Evolutionary conservation across 53 echinoderm and acorn worm genomes (phyloP).

Genomic region (Holothuria leucospilota): DNA sequence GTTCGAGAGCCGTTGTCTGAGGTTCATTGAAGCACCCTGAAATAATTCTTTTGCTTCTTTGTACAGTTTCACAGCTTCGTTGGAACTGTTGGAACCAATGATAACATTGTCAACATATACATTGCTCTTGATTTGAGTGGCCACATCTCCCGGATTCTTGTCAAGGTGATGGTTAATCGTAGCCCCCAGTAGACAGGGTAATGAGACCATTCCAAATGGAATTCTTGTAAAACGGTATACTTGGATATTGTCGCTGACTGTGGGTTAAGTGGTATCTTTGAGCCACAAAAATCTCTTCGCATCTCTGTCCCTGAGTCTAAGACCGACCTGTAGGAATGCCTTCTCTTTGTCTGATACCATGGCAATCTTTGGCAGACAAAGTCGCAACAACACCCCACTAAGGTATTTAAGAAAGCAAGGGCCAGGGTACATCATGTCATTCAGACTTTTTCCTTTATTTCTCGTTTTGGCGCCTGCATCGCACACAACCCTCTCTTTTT

Average conservation of each 20-base stretch:
- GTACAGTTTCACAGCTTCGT: not conserved
- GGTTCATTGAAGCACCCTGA: not conserved
- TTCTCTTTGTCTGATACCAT: slow-evolving; percentile 6
- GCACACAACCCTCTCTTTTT: not conserved
- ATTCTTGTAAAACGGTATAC: not conserved
- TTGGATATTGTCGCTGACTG: not conserved
- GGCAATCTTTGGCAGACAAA: not conserved
- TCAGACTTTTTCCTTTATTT: not conserved
- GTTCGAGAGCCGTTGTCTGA: not conserved
- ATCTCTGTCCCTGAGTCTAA: not conserved
- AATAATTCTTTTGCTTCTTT: not conserved
- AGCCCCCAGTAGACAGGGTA: slow-evolving; percentile 6
- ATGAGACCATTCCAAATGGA: slow-evolving; percentile 1
- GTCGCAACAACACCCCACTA: not conserved
- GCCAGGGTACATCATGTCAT: too few relatives aligned
- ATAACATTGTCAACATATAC: not conserved
- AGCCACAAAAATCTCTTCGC: not conserved
- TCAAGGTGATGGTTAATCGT: not conserved
- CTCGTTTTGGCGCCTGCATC: slow-evolving; percentile 1
- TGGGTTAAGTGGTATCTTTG: not conserved
- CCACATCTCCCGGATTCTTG: not conserved
- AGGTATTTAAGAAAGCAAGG: not conserved
- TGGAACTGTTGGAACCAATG: not conserved
- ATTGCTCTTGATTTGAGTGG: not conserved
- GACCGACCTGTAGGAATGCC: slow-evolving; percentile 4